Conservation (phyloP, 2,113 vertebrate species). For the Chlorodrepanis virens region DNA sequence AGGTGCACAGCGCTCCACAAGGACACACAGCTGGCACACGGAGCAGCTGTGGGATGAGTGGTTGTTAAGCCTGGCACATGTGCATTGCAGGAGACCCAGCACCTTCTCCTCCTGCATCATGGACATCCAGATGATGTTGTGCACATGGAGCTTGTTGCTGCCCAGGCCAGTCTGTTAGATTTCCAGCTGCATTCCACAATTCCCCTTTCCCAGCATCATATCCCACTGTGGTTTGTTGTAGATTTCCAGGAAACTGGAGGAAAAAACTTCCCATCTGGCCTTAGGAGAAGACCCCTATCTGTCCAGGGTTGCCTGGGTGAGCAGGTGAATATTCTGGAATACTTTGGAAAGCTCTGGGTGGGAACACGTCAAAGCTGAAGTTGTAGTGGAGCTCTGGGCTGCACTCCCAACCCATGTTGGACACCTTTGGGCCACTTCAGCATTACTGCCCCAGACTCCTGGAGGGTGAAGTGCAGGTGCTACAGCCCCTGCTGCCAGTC, state of each 20-base stretch:
- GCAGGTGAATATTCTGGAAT: background rate
- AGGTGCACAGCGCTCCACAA: fast-evolving
- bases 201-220: background rate
- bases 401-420: fast-evolving
- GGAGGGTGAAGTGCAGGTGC: background rate
- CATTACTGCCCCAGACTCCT: fast-evolving
- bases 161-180: background rate
- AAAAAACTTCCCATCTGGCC: background rate
- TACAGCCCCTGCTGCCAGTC: background rate
- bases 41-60: fast-evolving
- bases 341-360: background rate
- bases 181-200: background rate
- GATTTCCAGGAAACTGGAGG: background rate
- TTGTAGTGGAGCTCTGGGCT: background rate
- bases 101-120: background rate
- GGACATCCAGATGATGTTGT: background rate
- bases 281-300: background rate
- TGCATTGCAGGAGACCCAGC: background rate
- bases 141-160: background rate
- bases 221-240: background rate
- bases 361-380: background rate
- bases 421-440: background rate
- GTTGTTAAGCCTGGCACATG: fast-evolving
- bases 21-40: fast-evolving
- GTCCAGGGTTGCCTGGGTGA: background rate